Evolutionary conservation across 2,888 invertebrate species (phyloP), one percentile per base, ranked within the genome.

Genomic region (Allacma fusca): DNA sequence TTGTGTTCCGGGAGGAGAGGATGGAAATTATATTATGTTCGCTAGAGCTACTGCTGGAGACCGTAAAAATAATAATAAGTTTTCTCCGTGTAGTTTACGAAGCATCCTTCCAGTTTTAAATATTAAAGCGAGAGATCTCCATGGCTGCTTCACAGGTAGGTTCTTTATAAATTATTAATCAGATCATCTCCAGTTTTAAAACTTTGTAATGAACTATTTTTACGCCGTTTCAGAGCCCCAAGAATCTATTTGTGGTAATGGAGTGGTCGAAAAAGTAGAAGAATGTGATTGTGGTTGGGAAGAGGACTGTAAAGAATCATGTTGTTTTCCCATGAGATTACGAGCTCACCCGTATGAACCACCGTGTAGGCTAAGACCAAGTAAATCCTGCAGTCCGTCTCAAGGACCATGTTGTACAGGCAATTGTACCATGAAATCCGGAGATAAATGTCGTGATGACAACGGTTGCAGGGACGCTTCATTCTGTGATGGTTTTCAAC

Each of bases 21-120:
- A 95, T 87, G 99, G 99, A 64, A 99, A 99, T 89, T 99, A 93
- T 88, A 98, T 99, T 86, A 99, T 99, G 99, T 99, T 98, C 88
- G 97, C 98, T 26, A 92, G 98, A 82, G 98, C 98, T 44, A 99
- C 98, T 75, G 97, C 97, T 85, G 98, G 99, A 62, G 98, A 98
- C 88, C 94, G 97, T 86, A 93, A 92, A 87, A 98, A 99, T 89
- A 99, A 99, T 88, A 97, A 97, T 88, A 93, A 95, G 86, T 99
- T 99, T 88, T 97, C 96, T 0, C 93, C 94, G 0, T 98, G 98
- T 88, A 97, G 97, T 81, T 89, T 96, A 80, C 92, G 93, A 86
- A 93, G 94, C 84, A 97, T 97, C 86, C 94, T 95, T 87, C 94
- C 95, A 0, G 96, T 97, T 68, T 90, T 97, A 80, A 95, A 95